These are phyloP conservation scores for Selene dorsalis DNA, from an alignment of 2,797 vertebrate genomes.

Conservation along the genomic window DNA sequence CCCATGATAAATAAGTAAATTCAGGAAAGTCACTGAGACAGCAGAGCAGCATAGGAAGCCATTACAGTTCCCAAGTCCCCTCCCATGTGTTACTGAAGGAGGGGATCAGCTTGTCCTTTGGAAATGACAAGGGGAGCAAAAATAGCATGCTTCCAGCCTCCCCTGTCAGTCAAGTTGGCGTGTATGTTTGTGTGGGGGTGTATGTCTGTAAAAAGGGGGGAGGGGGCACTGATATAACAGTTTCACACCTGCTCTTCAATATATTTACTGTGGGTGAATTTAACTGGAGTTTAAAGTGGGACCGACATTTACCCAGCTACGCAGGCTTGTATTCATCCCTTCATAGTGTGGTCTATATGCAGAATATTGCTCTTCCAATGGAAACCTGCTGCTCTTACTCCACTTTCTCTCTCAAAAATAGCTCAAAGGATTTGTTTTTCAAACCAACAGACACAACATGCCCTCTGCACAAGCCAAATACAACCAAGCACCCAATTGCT, in stretches of 20 bases:
- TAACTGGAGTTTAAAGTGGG: conserved; percentile 58
- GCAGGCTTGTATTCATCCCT: conserved; percentile 45
- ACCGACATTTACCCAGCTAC: conserved; percentile 67
- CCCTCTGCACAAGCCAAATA: conserved; percentile 23
- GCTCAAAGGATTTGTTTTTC: conserved; percentile 2
- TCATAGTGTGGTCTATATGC: conserved; percentile 32
- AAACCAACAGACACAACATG: conserved; percentile 24
- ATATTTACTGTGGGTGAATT: conserved; percentile 70
- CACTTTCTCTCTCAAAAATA: conserved; percentile 11
- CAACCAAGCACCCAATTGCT: conserved; percentile 13
- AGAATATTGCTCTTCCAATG: conserved; percentile 31
- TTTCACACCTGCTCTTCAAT: conserved; percentile 78
- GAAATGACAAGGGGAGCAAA: conserved; percentile 82
- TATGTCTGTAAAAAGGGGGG: conserved; percentile 60
- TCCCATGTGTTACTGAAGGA: conserved; percentile 79
- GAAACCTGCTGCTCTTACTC: conserved; percentile 4
- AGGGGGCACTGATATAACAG: conserved; percentile 68
- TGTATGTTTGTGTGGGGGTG: conserved; percentile 69
- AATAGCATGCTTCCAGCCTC: conserved; percentile 83
- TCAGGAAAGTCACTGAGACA: conserved; percentile 35
- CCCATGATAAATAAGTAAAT: conserved; percentile 23
- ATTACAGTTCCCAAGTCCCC: conserved; percentile 57
- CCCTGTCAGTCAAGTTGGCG: conserved; percentile 82
- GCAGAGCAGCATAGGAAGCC: conserved; percentile 52
- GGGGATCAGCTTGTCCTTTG: conserved; percentile 81